A percentile compares a stretch with the other conserved stretches of the same genome.
Conservation (phyloP, 2,113 vertebrate genomes). For the Gambusia affinis region DNA sequence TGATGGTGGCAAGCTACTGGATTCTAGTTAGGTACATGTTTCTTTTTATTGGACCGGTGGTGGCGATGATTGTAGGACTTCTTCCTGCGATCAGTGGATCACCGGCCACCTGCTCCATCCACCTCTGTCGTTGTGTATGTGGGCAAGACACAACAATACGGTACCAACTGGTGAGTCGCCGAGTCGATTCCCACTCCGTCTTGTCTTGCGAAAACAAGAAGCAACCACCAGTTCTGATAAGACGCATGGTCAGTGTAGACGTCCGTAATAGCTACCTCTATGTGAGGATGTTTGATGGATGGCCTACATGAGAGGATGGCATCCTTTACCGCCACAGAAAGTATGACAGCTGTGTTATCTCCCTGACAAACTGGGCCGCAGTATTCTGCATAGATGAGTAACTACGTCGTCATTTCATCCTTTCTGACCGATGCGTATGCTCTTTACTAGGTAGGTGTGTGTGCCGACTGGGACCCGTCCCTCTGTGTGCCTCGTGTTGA, state of each 20-base stretch:
- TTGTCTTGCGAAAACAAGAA: not conserved
- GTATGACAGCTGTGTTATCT: constrained; percentile 16
- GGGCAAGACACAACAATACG: no score
- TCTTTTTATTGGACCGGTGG: no score
- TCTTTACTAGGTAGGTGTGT: not conserved
- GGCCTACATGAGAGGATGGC: constrained; percentile 11
- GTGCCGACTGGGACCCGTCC: not conserved
- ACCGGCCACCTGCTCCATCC: no score
- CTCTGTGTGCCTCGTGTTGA: constrained; percentile 6
- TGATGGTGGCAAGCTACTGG: no score
- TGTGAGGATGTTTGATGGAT: constrained; percentile 34
- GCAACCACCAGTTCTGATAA: not conserved
- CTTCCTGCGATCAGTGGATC: no score
- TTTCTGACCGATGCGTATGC: not conserved
- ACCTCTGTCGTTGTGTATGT: no score
- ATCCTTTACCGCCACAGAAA: constrained; percentile 34
- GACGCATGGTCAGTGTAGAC: not conserved
- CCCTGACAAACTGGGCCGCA: constrained; percentile 26
- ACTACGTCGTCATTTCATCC: constrained; percentile 12
- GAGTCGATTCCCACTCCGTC: no score
- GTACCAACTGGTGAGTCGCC: no score
- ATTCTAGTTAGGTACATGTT: no score
- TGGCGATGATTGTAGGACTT: no score
- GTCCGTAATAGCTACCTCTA: not conserved
- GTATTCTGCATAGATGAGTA: constrained; percentile 41